Evolutionary conservation across 1,140 invertebrate genomes (phyloP).

Genomic region (Grapholita molesta): DNA sequence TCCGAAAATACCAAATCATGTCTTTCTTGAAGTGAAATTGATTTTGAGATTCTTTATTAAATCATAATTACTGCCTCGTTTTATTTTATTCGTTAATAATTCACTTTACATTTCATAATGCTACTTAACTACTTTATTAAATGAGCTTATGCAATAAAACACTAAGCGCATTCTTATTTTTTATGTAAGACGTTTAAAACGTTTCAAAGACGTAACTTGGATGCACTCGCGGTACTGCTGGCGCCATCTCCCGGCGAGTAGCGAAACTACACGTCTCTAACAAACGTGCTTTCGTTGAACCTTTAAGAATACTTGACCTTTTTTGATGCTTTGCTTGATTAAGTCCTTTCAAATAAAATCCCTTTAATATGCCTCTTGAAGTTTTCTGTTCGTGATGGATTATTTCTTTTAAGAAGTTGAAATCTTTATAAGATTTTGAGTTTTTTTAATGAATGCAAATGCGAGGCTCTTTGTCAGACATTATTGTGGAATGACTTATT

Average conservation of each 20-base stretch:
- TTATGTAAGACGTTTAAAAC: constrained; percentile 7
- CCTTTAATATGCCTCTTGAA: constrained; percentile 8
- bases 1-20: neutral
- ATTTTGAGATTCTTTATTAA: neutral
- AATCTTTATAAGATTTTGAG: constrained; percentile 5
- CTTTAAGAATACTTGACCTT: constrained; percentile 8
- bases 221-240: constrained; percentile 5
- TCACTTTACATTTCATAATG: neutral
- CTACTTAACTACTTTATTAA: neutral
- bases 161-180: neutral
- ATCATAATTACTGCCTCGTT: neutral
- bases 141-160: neutral
- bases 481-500: neutral
- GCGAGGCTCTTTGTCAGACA: neutral
- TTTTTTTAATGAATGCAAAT: neutral
- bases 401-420: neutral
- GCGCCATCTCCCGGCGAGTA: constrained; percentile 48
- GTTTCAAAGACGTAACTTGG: neutral
- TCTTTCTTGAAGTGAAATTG: neutral
- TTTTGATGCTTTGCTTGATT: constrained; percentile 6
- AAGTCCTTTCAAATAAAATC: constrained; percentile 14
- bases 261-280: constrained; percentile 25
- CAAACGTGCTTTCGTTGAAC: neutral
- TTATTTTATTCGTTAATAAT: neutral
- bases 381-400: neutral